These are phyloP conservation scores for Paramormyrops hopkinsi DNA, from an alignment of 2,797 vertebrate genomes.

Conservation along the genomic window DNA sequence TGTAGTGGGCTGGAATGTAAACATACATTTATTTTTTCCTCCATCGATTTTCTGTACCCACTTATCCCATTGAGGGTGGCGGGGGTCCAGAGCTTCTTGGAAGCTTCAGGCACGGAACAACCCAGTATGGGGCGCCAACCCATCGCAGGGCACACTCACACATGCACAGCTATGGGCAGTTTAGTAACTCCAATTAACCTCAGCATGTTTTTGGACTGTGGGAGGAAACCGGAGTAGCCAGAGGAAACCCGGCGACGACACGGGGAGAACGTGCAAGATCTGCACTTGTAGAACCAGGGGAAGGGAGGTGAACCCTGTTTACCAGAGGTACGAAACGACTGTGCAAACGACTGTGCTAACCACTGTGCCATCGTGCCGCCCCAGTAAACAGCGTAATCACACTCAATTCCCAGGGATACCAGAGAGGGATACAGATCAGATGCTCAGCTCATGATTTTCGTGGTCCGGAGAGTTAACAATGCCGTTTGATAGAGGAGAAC, in stretches of 20 bases:
- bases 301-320: background rate
- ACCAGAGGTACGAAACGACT: background rate
- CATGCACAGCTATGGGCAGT: background rate
- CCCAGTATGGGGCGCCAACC: background rate
- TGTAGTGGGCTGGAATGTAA: background rate
- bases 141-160: background rate
- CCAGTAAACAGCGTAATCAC: background rate
- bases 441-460: background rate
- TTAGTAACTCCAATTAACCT: background rate
- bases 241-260: background rate
- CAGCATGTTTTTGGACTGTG: background rate
- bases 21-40: background rate
- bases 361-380: background rate
- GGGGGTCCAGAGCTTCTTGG: background rate
- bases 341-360: background rate
- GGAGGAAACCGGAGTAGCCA: background rate
- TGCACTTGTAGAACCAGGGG: background rate
- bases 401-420: background rate
- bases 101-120: background rate
- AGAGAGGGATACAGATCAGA: background rate
- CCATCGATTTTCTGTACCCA: background rate
- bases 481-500: background rate
- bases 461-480: background rate
- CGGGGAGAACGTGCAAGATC: background rate
- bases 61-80: background rate